These are phyloP conservation scores for Lichenostomus cassidix DNA, from an alignment of 2,113 vertebrate species.

Conservation along the genomic window DNA sequence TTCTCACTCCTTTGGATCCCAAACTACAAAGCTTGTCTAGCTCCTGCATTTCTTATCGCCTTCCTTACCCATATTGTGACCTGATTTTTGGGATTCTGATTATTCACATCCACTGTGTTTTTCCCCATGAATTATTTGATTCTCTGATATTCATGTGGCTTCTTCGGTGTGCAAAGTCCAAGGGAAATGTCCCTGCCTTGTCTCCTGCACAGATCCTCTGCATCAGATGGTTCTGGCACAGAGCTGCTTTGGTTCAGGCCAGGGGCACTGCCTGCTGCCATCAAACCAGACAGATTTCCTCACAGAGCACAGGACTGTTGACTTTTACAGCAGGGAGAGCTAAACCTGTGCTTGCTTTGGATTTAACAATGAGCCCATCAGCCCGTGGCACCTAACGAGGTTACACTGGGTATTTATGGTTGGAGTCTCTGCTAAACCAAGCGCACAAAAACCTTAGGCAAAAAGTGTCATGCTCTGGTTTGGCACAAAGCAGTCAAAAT, in stretches of 20 bases:
- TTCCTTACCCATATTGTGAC: not conserved
- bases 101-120: not conserved
- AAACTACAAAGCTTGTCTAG: not conserved
- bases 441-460: not conserved
- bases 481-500: not conserved
- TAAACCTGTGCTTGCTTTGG: not conserved
- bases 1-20: not conserved
- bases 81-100: not conserved
- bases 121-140: not conserved
- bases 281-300: not conserved
- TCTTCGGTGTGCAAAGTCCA: not conserved
- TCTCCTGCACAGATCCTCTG: not conserved
- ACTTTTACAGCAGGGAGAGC: not conserved
- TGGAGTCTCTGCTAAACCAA: not conserved
- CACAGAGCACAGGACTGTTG: accelerated
- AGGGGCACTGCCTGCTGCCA: not conserved
- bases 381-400: not conserved
- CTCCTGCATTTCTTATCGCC: not conserved
- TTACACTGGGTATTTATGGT: not conserved
- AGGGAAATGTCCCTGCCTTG: not conserved
- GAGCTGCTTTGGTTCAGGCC: accelerated
- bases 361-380: not conserved
- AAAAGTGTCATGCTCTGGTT: not conserved
- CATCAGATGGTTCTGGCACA: not conserved
- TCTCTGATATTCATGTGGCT: not conserved